These are phyloP conservation scores for Cheilosia variabilis DNA, from an alignment of 2,888 invertebrate genomes.

Conservation along the genomic window DNA sequence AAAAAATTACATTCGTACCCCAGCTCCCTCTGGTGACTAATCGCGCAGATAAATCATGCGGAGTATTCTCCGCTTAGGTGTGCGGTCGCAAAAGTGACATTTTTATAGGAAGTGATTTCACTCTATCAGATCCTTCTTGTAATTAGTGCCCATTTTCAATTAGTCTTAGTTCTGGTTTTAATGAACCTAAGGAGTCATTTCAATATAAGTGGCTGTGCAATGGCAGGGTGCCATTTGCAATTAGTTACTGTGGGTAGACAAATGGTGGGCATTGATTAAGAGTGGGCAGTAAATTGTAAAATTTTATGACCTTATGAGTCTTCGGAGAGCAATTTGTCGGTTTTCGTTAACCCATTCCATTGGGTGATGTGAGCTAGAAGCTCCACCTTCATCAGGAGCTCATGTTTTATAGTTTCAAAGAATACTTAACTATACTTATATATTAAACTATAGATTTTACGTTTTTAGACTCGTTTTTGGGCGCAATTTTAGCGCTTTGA, in stretches of 20 bases:
- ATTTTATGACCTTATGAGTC: not conserved
- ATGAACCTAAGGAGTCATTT: not conserved
- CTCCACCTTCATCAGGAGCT: too few species aligned
- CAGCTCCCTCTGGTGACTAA: slow-evolving; percentile 37
- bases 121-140: slow-evolving; percentile 34
- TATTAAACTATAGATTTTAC: too few species aligned
- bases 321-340: too few species aligned
- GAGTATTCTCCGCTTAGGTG: slow-evolving; percentile 13
- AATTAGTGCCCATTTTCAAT: slow-evolving; percentile 39
- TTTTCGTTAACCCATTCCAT: too few species aligned
- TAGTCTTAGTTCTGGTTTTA: slow-evolving; percentile 14
- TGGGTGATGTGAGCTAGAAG: too few species aligned
- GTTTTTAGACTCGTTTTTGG: too few species aligned
- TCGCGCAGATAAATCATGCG: slow-evolving; percentile 42
- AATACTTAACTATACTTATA: too few species aligned
- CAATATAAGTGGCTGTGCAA: slow-evolving; percentile 14
- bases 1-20: slow-evolving; percentile 24
- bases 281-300: not conserved
- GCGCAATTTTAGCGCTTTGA: too few species aligned
- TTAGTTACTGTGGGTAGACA: not conserved
- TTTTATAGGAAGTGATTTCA: slow-evolving; percentile 30
- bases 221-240: slow-evolving; percentile 23
- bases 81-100: slow-evolving; percentile 6
- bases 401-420: too few species aligned
- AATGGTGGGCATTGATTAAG: not conserved